A percentile compares a stretch with the other conserved stretches of the same genome.
phyloP scores from a whole-genome alignment of 2,888 invertebrate species.

The Galeopsomyia nigrocyanea region DNA sequence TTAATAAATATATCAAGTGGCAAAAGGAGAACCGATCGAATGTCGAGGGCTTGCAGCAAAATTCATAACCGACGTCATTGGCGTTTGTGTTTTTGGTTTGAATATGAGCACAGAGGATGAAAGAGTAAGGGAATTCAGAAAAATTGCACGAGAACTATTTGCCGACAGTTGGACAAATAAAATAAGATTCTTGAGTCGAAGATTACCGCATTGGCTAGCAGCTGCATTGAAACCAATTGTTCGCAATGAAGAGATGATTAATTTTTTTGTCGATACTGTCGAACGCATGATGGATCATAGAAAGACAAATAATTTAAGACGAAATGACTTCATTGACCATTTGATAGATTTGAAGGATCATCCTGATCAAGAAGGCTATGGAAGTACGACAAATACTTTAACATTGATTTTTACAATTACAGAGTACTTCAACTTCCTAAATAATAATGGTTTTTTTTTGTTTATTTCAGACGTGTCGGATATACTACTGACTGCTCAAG shows the following conservation, averaged over 20 bases:
- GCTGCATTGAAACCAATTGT: slow-evolving; percentile 45
- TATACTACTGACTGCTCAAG: slow-evolving; percentile 61
- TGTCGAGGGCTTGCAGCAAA: slow-evolving; percentile 62
- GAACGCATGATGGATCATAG: slow-evolving; percentile 62
- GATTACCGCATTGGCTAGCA: slow-evolving; percentile 43
- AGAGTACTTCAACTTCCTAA: not conserved
- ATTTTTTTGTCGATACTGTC: slow-evolving; percentile 60
- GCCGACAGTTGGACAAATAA: slow-evolving; percentile 43
- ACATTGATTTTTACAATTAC: too few relatives aligned
- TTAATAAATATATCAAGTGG: too few relatives aligned
- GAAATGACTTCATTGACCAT: slow-evolving; percentile 69
- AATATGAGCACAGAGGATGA: slow-evolving; percentile 64
- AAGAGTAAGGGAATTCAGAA: slow-evolving; percentile 62
- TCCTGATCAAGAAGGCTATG: not conserved
- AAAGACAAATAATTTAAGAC: slow-evolving; percentile 61
- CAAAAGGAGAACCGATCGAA: slow-evolving; percentile 51
- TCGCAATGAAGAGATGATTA: slow-evolving; percentile 49
- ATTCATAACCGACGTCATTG: slow-evolving; percentile 69
- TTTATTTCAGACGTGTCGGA: slow-evolving; percentile 57
- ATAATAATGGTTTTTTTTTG: too few relatives aligned
- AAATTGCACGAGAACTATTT: slow-evolving; percentile 61
- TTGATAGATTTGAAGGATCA: slow-evolving; percentile 60
- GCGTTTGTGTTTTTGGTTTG: slow-evolving; percentile 67
- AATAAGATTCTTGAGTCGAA: not conserved
- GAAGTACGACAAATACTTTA: not conserved